A percentile compares a stretch with the other conserved stretches of the same genome.
Evolutionary conservation across 2,113 vertebrate species (phyloP).

Genomic region (Gadus macrocephalus): DNA sequence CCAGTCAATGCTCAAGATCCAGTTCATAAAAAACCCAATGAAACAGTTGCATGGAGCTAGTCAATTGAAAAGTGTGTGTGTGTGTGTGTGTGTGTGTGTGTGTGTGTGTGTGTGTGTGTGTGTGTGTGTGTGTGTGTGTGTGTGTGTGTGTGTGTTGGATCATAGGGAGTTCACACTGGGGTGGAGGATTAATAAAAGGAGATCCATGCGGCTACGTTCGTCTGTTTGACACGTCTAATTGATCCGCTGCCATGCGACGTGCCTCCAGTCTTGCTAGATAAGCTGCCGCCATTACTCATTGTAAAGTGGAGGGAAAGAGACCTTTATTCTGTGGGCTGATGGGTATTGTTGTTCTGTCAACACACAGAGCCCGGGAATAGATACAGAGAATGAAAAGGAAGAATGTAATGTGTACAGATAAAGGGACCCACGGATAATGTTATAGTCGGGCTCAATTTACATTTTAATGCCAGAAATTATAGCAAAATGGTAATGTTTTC

Average conservation of each 20-base stretch:
- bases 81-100: neutral
- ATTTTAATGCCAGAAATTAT: too few species aligned
- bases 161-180: conserved; percentile 26
- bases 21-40: neutral
- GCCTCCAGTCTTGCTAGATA: conserved; percentile 11
- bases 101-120: neutral
- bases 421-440: too few species aligned
- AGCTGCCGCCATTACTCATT: neutral
- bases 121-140: neutral
- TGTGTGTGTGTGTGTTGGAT: conserved; percentile 9
- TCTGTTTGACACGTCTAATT: conserved; percentile 42
- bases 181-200: conserved; percentile 34
- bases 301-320: conserved; percentile 9
- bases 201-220: conserved; percentile 22
- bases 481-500: too few species aligned
- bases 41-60: neutral
- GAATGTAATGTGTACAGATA: too few species aligned
- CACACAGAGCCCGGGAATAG: neutral
- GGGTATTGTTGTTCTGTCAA: neutral
- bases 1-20: neutral
- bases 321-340: neutral
- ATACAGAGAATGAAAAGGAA: too few species aligned
- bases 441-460: too few species aligned
- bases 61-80: neutral
- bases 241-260: conserved; percentile 33